phyloP scores from a whole-genome alignment of 2,113 vertebrate genomes.

The Callocephalon fimbriatum region DNA sequence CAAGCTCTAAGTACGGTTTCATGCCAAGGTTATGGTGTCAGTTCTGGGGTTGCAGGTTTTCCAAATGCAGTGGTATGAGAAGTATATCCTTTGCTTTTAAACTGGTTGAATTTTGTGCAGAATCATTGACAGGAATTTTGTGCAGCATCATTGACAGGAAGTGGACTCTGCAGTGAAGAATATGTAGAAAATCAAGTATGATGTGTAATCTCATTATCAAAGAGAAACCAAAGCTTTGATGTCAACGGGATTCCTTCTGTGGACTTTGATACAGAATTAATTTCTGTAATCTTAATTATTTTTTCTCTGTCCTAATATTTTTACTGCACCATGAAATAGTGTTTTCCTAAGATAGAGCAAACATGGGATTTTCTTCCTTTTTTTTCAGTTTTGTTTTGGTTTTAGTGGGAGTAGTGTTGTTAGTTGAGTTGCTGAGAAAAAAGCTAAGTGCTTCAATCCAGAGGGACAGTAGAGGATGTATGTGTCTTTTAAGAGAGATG shows the following conservation, averaged over 20 bases:
- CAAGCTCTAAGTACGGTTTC: background rate
- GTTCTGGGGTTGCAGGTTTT: background rate
- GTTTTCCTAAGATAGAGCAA: background rate
- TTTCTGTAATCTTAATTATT: slow-evolving; percentile 54
- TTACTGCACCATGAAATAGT: background rate
- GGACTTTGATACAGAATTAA: slow-evolving; percentile 27
- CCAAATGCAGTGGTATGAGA: background rate
- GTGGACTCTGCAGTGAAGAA: background rate
- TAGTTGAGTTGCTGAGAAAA: background rate
- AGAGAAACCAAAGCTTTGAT: slow-evolving; percentile 42
- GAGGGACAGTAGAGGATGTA: background rate
- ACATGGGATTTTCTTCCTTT: background rate
- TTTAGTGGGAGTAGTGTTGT: background rate
- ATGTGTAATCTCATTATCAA: slow-evolving; percentile 45
- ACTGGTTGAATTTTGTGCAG: background rate
- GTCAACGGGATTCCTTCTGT: slow-evolving; percentile 5
- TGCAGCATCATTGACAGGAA: background rate
- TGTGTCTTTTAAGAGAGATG: background rate
- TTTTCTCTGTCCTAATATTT: background rate
- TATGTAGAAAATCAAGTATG: background rate
- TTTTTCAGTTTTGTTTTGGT: background rate
- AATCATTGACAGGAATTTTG: background rate
- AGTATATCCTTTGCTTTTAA: background rate
- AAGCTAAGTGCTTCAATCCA: background rate
- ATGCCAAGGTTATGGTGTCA: background rate